Evolutionary conservation across 2,797 vertebrate species (phyloP).

Genomic region (Oreochromis grahami): DNA sequence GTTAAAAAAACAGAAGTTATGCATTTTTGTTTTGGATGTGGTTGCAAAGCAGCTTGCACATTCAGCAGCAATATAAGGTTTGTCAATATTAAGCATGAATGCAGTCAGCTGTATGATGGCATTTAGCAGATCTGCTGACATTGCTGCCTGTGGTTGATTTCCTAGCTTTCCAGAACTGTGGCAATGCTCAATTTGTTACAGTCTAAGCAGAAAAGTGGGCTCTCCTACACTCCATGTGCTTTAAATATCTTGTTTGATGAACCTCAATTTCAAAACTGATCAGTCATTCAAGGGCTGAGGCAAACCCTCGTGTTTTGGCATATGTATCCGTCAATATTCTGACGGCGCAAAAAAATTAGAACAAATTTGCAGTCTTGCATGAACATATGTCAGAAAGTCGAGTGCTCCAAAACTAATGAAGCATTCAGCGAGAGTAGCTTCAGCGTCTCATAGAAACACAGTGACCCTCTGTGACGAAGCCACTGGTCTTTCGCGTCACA

Average conservation of each 20-base stretch:
- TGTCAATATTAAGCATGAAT: neutral
- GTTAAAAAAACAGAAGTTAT: neutral
- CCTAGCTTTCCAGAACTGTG: neutral
- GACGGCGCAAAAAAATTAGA: rapidly evolving
- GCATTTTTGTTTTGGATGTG: neutral
- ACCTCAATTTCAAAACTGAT: rapidly evolving
- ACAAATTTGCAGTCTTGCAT: neutral
- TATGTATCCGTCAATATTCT: neutral
- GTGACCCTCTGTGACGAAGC: neutral
- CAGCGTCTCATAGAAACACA: neutral
- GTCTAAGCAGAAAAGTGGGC: neutral
- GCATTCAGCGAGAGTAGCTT: neutral
- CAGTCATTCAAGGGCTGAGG: rapidly evolving
- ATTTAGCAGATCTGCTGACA: neutral
- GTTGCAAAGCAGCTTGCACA: neutral
- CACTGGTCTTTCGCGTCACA: neutral
- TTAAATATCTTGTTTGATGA: neutral
- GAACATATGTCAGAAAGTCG: rapidly evolving
- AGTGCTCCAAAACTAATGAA: neutral
- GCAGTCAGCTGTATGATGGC: neutral
- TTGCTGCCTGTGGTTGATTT: neutral
- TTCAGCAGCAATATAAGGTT: neutral
- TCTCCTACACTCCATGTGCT: neutral
- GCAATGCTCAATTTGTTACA: neutral
- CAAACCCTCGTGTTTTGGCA: rapidly evolving